Evolutionary conservation across 2,797 vertebrate species (phyloP), one percentile per base, ranked within the genome.

Genomic region (Salmo trutta): DNA sequence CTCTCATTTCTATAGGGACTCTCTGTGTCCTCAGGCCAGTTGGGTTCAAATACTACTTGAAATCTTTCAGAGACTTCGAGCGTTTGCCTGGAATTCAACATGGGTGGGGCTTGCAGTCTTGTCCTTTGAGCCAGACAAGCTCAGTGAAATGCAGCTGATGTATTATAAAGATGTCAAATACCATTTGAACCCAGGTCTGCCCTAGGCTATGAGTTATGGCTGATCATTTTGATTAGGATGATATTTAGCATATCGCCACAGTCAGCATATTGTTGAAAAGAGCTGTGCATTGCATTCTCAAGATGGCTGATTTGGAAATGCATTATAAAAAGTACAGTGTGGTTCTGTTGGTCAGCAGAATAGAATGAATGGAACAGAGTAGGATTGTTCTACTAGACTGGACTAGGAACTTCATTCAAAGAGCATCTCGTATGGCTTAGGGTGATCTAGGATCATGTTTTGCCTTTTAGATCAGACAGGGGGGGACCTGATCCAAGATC

Each of bases 151-250:
- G 24, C 21, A 4, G 24, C 59, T 4, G 3, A 64, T 27, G 8
- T 64, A 64, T 27, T 59, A n/a, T 59, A 7, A 59, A n/a, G 19
- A 24, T 64, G 21, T 24, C 59, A 21, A 24, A 6, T 64, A 24
- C 24, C 10, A 24, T 64, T 64, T 64, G 24, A 24, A 24, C 21
- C 59, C 59, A 24, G n/a, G 10, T 47, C 41, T 47, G 41, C 41
- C 10, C 10, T 12, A 3, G 12, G 41, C 41, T 47, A 3, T 3
- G 41, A 83, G 64, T 81, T 91, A 89, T 84, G 81, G 88, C 84
- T 86, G 82, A 92, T 89, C 82, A 88, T 87, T 91, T 79, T 78
- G 78, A 87, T 90, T 86, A 81, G 71, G 21, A 86, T 89, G 83
- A 89, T 83, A 83, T 88, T 91, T 86, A 86, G 74, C 82, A 84